phyloP scores from a whole-genome alignment of 2,797 vertebrate genomes.

The Myotis vivesi region DNA sequence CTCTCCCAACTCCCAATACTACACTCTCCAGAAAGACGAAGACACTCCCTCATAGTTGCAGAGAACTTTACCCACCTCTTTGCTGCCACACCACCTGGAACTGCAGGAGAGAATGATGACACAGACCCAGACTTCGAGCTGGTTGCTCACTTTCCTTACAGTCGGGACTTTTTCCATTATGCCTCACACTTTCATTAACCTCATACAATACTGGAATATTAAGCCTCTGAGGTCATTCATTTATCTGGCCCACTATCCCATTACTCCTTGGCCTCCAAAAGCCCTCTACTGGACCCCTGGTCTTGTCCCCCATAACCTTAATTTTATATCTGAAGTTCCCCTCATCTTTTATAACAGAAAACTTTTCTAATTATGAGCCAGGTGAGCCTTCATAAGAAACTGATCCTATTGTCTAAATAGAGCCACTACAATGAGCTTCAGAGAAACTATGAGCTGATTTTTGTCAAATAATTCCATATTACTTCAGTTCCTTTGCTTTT shows the following conservation, averaged over 20 bases:
- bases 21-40: neutral
- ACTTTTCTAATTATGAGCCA: conserved; percentile 2
- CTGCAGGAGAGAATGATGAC: neutral
- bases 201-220: neutral
- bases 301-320: neutral
- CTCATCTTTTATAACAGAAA: no score
- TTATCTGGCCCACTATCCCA: neutral
- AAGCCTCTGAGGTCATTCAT: neutral
- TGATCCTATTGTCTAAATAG: neutral
- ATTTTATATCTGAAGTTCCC: neutral
- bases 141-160: neutral
- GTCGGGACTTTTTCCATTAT: neutral
- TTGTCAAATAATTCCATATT: neutral
- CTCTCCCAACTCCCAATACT: neutral
- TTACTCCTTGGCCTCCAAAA: neutral
- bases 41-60: neutral
- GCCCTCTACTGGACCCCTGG: accelerated
- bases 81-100: neutral
- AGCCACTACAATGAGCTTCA: neutral
- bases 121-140: neutral
- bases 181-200: neutral
- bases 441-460: neutral
- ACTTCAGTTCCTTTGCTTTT: neutral
- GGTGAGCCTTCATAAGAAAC: neutral
- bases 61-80: neutral